Evolutionary conservation across 1,140 invertebrate species (phyloP).

Genomic region (Trichogramma pretiosum): DNA sequence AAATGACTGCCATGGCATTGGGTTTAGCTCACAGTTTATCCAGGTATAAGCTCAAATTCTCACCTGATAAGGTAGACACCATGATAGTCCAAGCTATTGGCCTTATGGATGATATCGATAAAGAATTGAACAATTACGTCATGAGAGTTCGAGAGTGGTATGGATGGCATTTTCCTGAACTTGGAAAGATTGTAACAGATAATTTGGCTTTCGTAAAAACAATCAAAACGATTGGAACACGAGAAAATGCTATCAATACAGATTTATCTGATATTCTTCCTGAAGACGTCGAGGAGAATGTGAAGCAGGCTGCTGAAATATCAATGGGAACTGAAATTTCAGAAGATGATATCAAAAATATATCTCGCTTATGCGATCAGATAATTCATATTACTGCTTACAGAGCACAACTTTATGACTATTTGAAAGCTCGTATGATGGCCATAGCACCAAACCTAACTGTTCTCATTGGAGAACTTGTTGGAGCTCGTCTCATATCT

Average conservation of each 20-base stretch:
- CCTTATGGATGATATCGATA: constrained; percentile 94
- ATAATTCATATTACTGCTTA: constrained; percentile 77
- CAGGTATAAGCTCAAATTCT: constrained; percentile 97
- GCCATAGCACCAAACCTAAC: constrained; percentile 97
- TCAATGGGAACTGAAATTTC: constrained; percentile 99
- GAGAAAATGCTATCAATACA: constrained; percentile 70
- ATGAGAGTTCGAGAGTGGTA: constrained; percentile 95
- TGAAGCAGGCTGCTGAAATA: constrained; percentile 94
- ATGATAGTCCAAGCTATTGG: constrained; percentile 99
- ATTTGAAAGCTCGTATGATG: constrained; percentile 93
- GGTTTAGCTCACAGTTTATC: constrained; percentile 95
- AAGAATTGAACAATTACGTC: constrained; percentile 97
- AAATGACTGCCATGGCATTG: constrained; percentile 92
- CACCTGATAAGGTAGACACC: constrained; percentile 97
- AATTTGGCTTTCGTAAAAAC: constrained; percentile 87
- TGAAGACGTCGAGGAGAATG: constrained; percentile 83
- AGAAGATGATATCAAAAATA: constrained; percentile 89
- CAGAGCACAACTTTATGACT: constrained; percentile 73
- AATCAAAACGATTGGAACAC: constrained; percentile 79
- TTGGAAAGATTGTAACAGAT: constrained; percentile 93
- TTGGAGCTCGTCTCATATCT: constrained; percentile 90
- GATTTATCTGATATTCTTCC: constrained; percentile 89
- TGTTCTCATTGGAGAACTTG: constrained; percentile 88
- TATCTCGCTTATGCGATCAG: constrained; percentile 86
- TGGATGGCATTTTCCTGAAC: constrained; percentile 99